Evolutionary conservation across 2,888 invertebrate species (phyloP).

Genomic region (Tineola bisselliella): DNA sequence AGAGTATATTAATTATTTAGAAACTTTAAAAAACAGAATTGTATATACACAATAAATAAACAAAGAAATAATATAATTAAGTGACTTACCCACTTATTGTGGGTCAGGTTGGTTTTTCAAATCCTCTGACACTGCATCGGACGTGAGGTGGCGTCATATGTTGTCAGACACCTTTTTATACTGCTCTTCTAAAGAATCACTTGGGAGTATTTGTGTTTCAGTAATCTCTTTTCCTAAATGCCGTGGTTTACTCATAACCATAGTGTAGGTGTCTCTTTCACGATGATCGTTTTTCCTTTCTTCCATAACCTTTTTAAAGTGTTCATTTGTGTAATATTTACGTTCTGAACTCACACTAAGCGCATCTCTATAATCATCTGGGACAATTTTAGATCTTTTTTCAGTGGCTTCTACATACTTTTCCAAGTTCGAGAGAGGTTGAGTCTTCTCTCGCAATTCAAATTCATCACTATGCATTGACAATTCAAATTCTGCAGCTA

Average conservation of each 20-base stretch:
- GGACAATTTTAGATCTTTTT: neutral
- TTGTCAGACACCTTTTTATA: neutral
- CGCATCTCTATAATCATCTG: neutral
- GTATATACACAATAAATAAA: too few relatives aligned
- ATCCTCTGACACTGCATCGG: neutral
- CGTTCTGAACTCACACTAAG: neutral
- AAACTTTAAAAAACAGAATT: too few relatives aligned
- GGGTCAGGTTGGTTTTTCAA: neutral
- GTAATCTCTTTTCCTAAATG: neutral
- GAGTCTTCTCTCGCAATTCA: neutral
- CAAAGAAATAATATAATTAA: too few relatives aligned
- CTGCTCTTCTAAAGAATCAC: neutral
- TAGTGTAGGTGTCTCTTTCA: neutral
- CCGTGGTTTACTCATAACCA: neutral
- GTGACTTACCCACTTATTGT: neutral
- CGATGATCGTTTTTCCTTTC: too few relatives aligned
- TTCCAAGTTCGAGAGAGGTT: neutral
- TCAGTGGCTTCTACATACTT: neutral
- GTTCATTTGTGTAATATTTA: too few relatives aligned
- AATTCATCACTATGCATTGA: constrained; percentile 31
- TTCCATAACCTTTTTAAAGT: too few relatives aligned
- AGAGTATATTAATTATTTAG: too few relatives aligned
- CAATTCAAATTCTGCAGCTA: constrained; percentile 28
- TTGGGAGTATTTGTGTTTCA: neutral
- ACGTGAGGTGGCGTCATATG: neutral